Percentiles rank a stretch among this genome's conserved stretches.
phyloP scores from a whole-genome alignment of 2,113 vertebrate genomes.

The Morone saxatilis region DNA sequence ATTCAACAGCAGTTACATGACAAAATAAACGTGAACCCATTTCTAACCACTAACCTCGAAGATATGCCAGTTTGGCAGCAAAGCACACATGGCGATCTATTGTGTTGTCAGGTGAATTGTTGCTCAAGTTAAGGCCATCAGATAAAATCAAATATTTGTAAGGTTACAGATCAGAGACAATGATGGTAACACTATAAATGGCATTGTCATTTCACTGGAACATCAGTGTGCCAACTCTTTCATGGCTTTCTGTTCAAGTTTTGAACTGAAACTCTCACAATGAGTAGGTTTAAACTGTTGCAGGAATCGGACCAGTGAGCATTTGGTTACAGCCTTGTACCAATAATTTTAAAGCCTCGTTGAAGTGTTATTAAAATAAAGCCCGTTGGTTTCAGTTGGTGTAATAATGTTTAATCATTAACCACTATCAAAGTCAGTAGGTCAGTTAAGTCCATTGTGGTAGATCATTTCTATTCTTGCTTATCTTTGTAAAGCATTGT shows the following conservation, averaged over 20 bases:
- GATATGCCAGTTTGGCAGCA: too few relatives aligned
- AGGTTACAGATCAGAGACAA: neutral
- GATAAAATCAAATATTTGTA: neutral
- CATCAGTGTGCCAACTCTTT: neutral
- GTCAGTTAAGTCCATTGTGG: neutral
- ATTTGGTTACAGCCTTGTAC: too few relatives aligned
- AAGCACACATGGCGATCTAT: too few relatives aligned
- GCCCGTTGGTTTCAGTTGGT: neutral
- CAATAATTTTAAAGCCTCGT: neutral
- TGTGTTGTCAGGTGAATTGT: too few relatives aligned
- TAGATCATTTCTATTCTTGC: neutral
- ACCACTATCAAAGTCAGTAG: neutral
- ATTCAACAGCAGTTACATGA: neutral
- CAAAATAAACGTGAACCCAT: neutral
- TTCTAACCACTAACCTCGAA: neutral
- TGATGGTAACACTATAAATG: neutral
- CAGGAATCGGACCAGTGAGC: neutral
- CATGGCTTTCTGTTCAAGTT: neutral
- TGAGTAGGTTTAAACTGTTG: neutral
- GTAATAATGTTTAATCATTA: slow-evolving; percentile 32
- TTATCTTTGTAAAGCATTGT: neutral
- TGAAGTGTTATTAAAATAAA: neutral
- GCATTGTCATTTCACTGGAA: too few relatives aligned
- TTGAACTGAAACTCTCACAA: neutral
- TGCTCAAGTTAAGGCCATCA: too few relatives aligned